Evolutionary conservation across 2,888 invertebrate species (phyloP).

Genomic region (Agrypnus murinus): DNA sequence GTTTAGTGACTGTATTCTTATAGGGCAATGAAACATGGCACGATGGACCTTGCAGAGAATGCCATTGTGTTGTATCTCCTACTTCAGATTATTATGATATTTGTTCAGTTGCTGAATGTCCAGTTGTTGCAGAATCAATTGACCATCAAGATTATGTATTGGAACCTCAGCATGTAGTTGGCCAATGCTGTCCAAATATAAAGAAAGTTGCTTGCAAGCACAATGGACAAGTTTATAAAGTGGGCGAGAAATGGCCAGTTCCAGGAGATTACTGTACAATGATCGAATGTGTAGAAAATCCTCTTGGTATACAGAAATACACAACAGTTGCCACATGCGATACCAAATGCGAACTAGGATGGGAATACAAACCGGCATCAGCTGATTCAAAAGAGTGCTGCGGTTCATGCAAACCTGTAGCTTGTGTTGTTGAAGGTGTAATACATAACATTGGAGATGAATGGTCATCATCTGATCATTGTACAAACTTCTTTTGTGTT

Average conservation of each 20-base stretch:
- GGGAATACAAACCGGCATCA: slow-evolving; percentile 70
- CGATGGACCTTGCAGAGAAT: slow-evolving; percentile 82
- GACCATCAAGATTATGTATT: slow-evolving; percentile 75
- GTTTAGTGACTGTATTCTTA: not conserved
- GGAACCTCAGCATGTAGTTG: slow-evolving; percentile 73
- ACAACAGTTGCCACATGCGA: slow-evolving; percentile 75
- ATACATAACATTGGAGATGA: slow-evolving; percentile 72
- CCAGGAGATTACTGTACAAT: slow-evolving; percentile 74
- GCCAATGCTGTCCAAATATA: slow-evolving; percentile 79
- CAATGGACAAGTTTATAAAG: slow-evolving; percentile 68
- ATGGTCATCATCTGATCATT: slow-evolving; percentile 78
- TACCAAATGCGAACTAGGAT: slow-evolving; percentile 73
- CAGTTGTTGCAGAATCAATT: slow-evolving; percentile 66
- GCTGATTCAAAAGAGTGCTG: slow-evolving; percentile 75
- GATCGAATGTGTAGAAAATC: slow-evolving; percentile 72
- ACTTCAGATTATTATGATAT: slow-evolving; percentile 65
- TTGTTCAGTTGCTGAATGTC: slow-evolving; percentile 75
- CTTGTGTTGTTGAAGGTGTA: slow-evolving; percentile 73
- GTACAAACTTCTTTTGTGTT: slow-evolving; percentile 77
- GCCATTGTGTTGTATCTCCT: slow-evolving; percentile 73
- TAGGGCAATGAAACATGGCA: slow-evolving; percentile 78
- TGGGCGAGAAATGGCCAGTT: slow-evolving; percentile 76
- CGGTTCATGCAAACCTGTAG: slow-evolving; percentile 77
- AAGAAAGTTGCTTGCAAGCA: slow-evolving; percentile 76
- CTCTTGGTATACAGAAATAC: slow-evolving; percentile 73